Base-by-base conservation (phyloP, 2,888 invertebrate genomes). In the Pollenia griseotomentosa region DNA sequence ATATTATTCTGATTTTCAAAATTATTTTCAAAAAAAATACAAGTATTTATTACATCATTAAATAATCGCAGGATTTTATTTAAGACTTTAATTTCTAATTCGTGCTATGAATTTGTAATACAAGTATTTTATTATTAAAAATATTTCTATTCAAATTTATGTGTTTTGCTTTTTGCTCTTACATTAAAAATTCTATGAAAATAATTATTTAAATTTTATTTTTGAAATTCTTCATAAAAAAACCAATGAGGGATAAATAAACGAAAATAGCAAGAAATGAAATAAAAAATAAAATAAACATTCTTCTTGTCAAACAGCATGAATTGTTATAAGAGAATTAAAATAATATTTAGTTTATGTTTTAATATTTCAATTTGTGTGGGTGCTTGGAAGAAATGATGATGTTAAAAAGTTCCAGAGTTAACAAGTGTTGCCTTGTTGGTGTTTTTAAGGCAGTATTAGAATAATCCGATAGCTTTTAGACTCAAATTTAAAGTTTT, bases 121-220 rank as follows among this genome's bases (percentile, higher is more conserved):
- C 0, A 33, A 33, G 33, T 6, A 33, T 33, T 33, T 33, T 33
- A 33, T 33, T 33, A 33, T 33, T 33, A 33, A 33, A 33, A 33
- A 33, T 33, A 61, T 42, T n/a, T 51, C 53, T 7, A 12, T 57
- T n/a, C 4, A 51, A 55, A 65, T 66, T 12, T 57, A 57, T 65
- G 44, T 44, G 10, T 46, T 55, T 65, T 23, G 23, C 23, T 33
- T 33, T 55, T 46, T 57, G 42, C n/a, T 8, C 23, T 3, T 9
- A 66, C 55, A 71, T 40, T 57, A 40, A 59, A 14, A 12, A 81
- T 55, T 66, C 55, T 57, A 57, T 73, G 46, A 44, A 71, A 66
- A 68, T 66, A 57, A 66, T 40, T 66, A 81, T 74, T 74, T 74
- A 66, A 66, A 81, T 81, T 81, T 59, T 66, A 48, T 33, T 57